Evolutionary conservation across 1,140 invertebrate species (phyloP).

Genomic region (Wasmannia auropunctata): DNA sequence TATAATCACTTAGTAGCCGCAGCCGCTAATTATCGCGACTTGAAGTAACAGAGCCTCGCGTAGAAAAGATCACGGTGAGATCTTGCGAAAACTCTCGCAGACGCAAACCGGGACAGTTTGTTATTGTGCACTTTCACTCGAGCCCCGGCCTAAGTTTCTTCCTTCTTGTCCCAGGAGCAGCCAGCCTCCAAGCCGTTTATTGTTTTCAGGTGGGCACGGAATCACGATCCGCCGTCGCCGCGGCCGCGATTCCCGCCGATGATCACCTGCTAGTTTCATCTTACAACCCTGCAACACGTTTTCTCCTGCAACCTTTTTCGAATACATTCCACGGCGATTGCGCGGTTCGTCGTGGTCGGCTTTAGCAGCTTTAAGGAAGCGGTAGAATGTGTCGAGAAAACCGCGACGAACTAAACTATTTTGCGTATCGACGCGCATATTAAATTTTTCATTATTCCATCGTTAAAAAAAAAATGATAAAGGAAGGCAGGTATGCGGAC

Average conservation of each 20-base stretch:
- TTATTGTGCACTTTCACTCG: conserved; percentile 69
- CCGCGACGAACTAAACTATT: neutral
- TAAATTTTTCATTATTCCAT: neutral
- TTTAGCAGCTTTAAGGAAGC: conserved; percentile 35
- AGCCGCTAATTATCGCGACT: conserved; percentile 49
- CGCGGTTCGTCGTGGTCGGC: conserved; percentile 20
- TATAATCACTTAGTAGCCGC: conserved; percentile 53
- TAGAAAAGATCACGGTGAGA: conserved; percentile 26
- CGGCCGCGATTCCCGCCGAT: conserved; percentile 54
- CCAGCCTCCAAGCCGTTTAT: conserved; percentile 62
- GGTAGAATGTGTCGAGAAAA: neutral
- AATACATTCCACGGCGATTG: conserved; percentile 51
- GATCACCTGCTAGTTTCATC: conserved; percentile 70
- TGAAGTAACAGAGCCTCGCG: conserved; percentile 50
- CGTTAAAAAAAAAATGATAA: neutral
- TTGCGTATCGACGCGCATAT: neutral
- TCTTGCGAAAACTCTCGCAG: conserved; percentile 22
- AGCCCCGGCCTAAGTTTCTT: conserved; percentile 49
- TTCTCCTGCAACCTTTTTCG: conserved; percentile 56
- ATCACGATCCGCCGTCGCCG: conserved; percentile 63
- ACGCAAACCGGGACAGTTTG: conserved; percentile 54
- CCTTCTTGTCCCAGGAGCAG: conserved; percentile 48
- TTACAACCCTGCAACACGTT: conserved; percentile 28
- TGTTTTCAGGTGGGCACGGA: conserved; percentile 64
- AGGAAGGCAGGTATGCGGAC: neutral